Evolutionary conservation across 1,140 invertebrate species (phyloP), one percentile per base, ranked within the genome.

Genomic region (Hyles vespertilio): DNA sequence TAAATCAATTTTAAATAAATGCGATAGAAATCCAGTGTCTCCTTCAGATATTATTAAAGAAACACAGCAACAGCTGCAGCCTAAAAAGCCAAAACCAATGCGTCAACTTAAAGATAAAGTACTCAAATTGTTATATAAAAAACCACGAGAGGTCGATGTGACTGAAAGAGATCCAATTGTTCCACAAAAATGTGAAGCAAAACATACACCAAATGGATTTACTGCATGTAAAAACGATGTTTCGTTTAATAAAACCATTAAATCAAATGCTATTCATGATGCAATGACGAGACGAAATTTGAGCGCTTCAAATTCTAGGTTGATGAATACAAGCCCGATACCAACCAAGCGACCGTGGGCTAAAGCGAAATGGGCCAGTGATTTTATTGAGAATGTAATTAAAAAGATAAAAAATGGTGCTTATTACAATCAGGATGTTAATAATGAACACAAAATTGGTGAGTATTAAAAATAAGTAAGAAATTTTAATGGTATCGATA

Each of bases 371-470:
- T 73, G 74, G 74, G 74, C 81, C 0, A 84, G 70, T 52, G 83
- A 86, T 50, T 78, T 83, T 36, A 81, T 87, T 46, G 84, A 87
- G 22, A 84, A 74, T 59, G 70, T 87, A 33, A 78, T 86, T 43
- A 79, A 65, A 51, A 86, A 84, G 56, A 72, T 87, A 11, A 76
- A 69, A 53, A 74, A 51, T 58, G 84, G 84, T 47, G 66, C 76
- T 45, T 87, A 87, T 70, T 84, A 80, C 51, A 76, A 48, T 51
- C 62, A 71, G 36, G 79, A 67, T 60, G 12, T 49, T 32, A 34
- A 58, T 36, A 58, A 50, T 60, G 65, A 45, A 60, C 69, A 40
- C 51, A 33, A 47, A 12, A 40, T 7, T 12, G 56, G 66, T 64
- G 59, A 59, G 50, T 50, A 36, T 49, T 54, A 59, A 22, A 22